These are phyloP conservation scores for Gryllus longicercus DNA, from an alignment of 2,888 invertebrate species.

Conservation along the genomic window DNA sequence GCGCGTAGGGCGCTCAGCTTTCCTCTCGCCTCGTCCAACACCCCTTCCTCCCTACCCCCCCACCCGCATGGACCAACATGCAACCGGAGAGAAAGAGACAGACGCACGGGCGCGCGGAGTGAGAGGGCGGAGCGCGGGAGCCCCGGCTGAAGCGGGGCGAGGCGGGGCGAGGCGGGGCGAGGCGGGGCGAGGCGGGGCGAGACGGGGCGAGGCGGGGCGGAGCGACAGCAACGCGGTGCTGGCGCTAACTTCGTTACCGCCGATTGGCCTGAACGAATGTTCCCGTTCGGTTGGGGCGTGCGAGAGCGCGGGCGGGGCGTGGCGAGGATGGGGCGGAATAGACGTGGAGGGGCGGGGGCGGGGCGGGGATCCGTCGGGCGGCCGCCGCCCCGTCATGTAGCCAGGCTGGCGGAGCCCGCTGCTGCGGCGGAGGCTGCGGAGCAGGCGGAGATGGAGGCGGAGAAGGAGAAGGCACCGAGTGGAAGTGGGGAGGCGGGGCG, in stretches of 20 bases:
- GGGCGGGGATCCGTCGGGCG: too few species aligned
- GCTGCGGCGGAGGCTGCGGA: too few species aligned
- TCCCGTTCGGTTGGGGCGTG: conserved; percentile 7
- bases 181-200: too few species aligned
- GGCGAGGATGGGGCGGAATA: neutral
- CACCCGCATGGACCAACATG: too few species aligned
- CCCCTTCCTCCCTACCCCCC: too few species aligned
- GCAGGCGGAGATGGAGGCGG: neutral
- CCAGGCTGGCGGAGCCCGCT: too few species aligned
- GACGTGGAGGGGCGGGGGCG: neutral
- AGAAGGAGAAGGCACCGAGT: neutral
- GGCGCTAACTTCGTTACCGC: conserved; percentile 17
- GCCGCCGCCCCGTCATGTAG: too few species aligned
- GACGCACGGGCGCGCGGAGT: too few species aligned
- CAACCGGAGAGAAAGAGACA: too few species aligned
- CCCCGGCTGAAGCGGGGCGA: neutral
- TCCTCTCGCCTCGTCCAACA: neutral
- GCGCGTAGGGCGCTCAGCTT: neutral
- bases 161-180: too few species aligned
- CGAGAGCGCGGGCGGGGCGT: neutral
- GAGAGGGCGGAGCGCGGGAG: too few species aligned
- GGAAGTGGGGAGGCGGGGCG: neutral
- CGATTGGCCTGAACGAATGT: conserved; percentile 10
- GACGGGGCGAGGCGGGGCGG: neutral
- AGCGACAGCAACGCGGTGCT: neutral